Conservation (phyloP, 2,113 vertebrate genomes). For the Hyperopisus bebe region DNA sequence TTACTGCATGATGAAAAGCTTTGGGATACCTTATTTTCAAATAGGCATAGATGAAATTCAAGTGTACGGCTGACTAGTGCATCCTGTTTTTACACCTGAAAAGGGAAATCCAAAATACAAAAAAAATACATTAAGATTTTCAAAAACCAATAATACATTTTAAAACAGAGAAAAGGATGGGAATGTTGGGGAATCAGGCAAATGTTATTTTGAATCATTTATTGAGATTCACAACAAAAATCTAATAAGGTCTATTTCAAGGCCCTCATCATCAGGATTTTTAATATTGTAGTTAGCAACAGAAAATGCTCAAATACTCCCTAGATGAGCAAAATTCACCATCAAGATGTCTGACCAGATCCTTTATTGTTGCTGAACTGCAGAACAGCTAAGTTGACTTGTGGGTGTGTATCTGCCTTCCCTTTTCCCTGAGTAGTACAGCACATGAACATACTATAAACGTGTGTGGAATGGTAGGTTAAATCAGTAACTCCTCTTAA, state of each 20-base stretch:
- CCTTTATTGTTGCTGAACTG: background rate
- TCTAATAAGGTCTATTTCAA: background rate
- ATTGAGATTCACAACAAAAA: background rate
- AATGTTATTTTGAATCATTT: slow-evolving; percentile 11
- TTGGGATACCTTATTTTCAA: background rate
- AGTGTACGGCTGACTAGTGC: background rate
- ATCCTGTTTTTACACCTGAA: background rate
- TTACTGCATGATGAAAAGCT: background rate
- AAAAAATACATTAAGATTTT: background rate
- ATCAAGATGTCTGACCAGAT: background rate
- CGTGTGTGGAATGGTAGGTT: slow-evolving; percentile 15
- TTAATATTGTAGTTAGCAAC: background rate
- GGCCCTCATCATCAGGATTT: background rate
- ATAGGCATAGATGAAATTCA: background rate
- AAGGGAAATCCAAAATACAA: background rate
- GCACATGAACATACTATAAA: slow-evolving; percentile 7
- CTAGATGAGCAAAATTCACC: background rate
- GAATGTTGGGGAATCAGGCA: background rate
- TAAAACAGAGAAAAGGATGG: background rate
- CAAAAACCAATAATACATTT: background rate
- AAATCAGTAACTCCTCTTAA: background rate
- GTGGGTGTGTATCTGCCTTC: background rate
- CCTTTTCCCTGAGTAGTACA: slow-evolving; percentile 24
- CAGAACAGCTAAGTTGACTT: background rate
- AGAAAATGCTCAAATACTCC: slow-evolving; percentile 1